Evolutionary conservation across 2,888 invertebrate genomes (phyloP), one percentile per base, ranked within the genome.

Genomic region (Philopedon plagiatum): DNA sequence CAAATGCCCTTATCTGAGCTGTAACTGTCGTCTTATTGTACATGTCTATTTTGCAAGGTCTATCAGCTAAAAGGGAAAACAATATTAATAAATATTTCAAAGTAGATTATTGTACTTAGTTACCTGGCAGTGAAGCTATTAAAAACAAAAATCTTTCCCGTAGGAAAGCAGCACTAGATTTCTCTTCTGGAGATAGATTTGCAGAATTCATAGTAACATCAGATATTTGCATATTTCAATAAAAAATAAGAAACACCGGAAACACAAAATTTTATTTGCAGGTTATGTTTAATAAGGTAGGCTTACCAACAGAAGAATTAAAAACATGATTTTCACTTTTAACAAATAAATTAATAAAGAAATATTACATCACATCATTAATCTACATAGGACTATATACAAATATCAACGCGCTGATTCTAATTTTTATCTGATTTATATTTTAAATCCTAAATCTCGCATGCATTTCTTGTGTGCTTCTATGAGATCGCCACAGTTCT

Each of bases 401-500:
- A 57, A 21, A 65, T 15, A 29, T 15, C 15, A 26, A 44, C 46
- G 21, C 7, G n/a, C 23, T 21, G 15, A 13, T 23, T 8, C 21
- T 18, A 18, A 13, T 15, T n/a, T 9, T 34, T n/a, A n/a, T n/a
- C 37, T 49, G n/a, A 29, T 80, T 91, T 92, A 99, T 78, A 99
- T 93, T 77, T 98, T 97, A 86, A 99, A 99, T 54, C 99, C 99
- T 88, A 96, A 89, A 78, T 94, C 93, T 78, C 97, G 90, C 98
- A 99, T 98, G 86, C 99, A 99, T 76, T 93, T 91, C 86, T 96
- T 97, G 85, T 99, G 99, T 9, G 97, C 97, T 87, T 98, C 98
- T 76, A 99, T 99, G 49, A 97, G 87, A 41, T 92, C 88, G 15
- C 90, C 88, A 83, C 99, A 99, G 80, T 97, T 92, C 81, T 95